phyloP scores from a whole-genome alignment of 2,888 invertebrate genomes.

The Pterostichus niger region DNA sequence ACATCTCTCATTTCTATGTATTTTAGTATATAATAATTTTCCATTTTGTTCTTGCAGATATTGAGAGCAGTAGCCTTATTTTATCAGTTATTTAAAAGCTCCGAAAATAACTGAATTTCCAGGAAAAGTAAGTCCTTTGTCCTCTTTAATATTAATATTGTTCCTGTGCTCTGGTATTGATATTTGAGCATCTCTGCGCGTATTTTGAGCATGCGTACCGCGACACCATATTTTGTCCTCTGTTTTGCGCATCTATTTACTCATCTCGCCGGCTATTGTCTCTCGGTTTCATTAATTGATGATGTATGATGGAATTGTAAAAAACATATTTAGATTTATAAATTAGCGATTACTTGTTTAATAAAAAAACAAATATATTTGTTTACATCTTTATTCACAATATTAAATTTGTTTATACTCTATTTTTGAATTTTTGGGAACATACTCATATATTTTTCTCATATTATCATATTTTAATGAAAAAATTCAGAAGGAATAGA shows the following conservation, averaged over 20 bases:
- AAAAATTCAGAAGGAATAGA: too few species aligned
- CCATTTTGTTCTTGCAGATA: not conserved
- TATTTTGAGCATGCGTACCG: conserved; percentile 26
- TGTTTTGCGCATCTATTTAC: not conserved
- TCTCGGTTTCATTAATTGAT: not conserved
- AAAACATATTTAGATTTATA: too few species aligned
- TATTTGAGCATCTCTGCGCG: not conserved
- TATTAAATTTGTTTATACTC: too few species aligned
- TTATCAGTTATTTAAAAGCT: not conserved
- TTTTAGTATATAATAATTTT: not conserved
- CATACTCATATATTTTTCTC: too few species aligned
- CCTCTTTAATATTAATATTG: conserved; percentile 14
- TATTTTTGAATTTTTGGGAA: too few species aligned
- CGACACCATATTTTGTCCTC: not conserved
- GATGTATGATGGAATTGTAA: too few species aligned
- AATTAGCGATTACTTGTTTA: too few species aligned
- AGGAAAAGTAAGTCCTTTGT: not conserved
- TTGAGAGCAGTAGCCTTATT: not conserved
- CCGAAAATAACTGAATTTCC: not conserved
- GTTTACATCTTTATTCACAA: too few species aligned
- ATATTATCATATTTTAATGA: too few species aligned
- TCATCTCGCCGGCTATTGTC: not conserved
- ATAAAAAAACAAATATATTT: too few species aligned
- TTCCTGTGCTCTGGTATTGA: conserved; percentile 15
- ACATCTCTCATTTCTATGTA: too few species aligned